phyloP scores from a whole-genome alignment of 2,888 invertebrate species.

The Oligia fasciuncula region DNA sequence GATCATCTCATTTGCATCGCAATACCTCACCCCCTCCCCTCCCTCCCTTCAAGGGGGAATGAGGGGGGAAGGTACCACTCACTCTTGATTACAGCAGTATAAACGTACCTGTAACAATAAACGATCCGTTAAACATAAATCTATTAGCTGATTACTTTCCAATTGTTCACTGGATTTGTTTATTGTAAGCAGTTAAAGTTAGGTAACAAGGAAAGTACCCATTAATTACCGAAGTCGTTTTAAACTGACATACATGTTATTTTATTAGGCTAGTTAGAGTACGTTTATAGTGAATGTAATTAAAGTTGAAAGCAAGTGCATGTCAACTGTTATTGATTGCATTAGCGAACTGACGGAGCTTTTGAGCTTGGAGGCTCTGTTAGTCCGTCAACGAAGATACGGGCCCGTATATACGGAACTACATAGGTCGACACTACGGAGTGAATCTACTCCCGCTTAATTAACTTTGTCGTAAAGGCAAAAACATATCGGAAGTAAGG shows the following conservation, averaged over 20 bases:
- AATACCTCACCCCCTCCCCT: constrained; percentile 36
- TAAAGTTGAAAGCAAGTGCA: constrained; percentile 12
- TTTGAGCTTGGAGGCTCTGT: neutral
- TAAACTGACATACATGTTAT: constrained; percentile 6
- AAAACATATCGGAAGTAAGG: neutral
- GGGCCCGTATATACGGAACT: neutral
- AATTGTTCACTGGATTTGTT: constrained; percentile 41
- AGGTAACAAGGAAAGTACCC: constrained; percentile 30
- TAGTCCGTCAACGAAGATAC: too few relatives aligned
- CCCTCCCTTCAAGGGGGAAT: neutral
- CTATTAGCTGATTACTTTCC: constrained; percentile 62
- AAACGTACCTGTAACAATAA: constrained; percentile 65
- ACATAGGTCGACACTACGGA: neutral
- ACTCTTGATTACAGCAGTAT: constrained; percentile 53
- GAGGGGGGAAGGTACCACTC: constrained; percentile 31
- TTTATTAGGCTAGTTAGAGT: constrained; percentile 19
- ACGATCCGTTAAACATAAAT: constrained; percentile 55
- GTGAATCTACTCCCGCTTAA: neutral
- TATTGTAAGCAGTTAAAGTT: constrained; percentile 46
- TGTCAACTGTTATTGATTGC: constrained; percentile 4
- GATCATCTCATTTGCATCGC: constrained; percentile 66
- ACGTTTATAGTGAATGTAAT: neutral
- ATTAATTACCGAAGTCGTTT: constrained; percentile 21
- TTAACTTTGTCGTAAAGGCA: neutral
- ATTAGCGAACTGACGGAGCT: neutral